Base-by-base conservation (phyloP, 2,797 vertebrate species). In the Tragelaphus eurycerus region DNA sequence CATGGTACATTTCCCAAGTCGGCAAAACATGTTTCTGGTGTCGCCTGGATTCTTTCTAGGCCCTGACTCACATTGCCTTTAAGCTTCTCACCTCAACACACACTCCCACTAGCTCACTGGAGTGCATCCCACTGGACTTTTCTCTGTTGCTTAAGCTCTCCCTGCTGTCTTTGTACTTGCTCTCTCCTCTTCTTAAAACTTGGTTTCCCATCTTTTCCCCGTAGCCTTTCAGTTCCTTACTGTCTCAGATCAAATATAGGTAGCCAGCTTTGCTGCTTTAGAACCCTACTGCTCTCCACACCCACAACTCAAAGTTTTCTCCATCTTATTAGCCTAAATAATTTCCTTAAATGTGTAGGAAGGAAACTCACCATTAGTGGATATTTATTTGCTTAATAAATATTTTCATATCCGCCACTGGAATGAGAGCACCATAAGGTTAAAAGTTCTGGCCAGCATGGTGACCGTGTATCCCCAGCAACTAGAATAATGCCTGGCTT, bases 301-400 rank as follows among this genome's bases (percentile, higher is more conserved):
- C 13, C 8, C 31, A 16, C 29, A n/a, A 27, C 15, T 10, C 6
- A 84, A 74, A 57, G 2, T 14, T 67, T 19, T 43, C 12, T 76
- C 43, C 13, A 17, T 46, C n/a, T 46, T 79, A 46, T 43, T 87
- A 43, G 27, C 38, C 31, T 11, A 5, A 7, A 1, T 38, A 38
- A 46, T 62, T 48, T 92, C 27, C 50, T 86, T 86, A 57, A 74
- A 16, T 4, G 1, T 38, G 6, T 43, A 74, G 71, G 21, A 43
- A 43, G 71, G 71, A 25, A 43, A 74, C 38, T 85, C 71, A 82
- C 7, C 1, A 1, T 59, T 16, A 13, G 11, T 52, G 2, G 19
- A 6, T 76, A 76, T 62, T 48, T 92, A 62, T 54, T 83, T 92
- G 46, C 15, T 87, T 92, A 74, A 64, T 55, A 71, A 46, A 86